These are phyloP conservation scores for Drosophila acutilabella DNA, from an alignment of 2,888 invertebrate genomes.

Conservation along the genomic window DNA sequence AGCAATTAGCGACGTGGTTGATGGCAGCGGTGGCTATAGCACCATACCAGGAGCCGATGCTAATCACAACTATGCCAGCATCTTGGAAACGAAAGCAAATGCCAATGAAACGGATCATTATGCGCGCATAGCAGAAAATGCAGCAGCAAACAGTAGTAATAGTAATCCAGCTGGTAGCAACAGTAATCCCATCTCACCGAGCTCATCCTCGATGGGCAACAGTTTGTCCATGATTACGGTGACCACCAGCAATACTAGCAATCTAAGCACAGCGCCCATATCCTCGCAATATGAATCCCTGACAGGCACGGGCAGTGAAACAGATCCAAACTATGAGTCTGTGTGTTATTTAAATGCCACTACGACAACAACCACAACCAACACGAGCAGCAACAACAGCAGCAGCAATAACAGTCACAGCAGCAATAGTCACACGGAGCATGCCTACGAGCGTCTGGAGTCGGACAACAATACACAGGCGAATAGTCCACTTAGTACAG, in stretches of 20 bases:
- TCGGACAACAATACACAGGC: conserved; percentile 75
- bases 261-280: conserved; percentile 82
- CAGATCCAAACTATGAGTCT: conserved; percentile 93
- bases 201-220: conserved; percentile 65
- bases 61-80: conserved; percentile 84
- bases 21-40: conserved; percentile 82
- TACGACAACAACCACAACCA: conserved; percentile 37
- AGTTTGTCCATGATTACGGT: conserved; percentile 74
- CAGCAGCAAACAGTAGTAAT: conserved; percentile 26
- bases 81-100: conserved; percentile 79
- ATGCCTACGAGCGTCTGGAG: conserved; percentile 88
- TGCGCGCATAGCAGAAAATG: conserved; percentile 76
- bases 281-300: conserved; percentile 93
- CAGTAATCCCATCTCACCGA: conserved; percentile 71
- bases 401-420: conserved; percentile 45
- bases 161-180: conserved; percentile 24
- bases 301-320: conserved; percentile 91
- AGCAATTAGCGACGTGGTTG: conserved; percentile 60
- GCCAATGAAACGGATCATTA: conserved; percentile 75
- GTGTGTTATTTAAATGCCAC: conserved; percentile 89
- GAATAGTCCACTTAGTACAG: conserved; percentile 65
- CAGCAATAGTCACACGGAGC: conserved; percentile 85
- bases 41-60: conserved; percentile 82
- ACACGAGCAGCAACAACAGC: conserved; percentile 46
- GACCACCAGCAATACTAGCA: conserved; percentile 80